A percentile compares a stretch with the other conserved stretches of the same genome.
Conservation (phyloP, 2,888 invertebrate genomes). For the Abscondita cerata region DNA sequence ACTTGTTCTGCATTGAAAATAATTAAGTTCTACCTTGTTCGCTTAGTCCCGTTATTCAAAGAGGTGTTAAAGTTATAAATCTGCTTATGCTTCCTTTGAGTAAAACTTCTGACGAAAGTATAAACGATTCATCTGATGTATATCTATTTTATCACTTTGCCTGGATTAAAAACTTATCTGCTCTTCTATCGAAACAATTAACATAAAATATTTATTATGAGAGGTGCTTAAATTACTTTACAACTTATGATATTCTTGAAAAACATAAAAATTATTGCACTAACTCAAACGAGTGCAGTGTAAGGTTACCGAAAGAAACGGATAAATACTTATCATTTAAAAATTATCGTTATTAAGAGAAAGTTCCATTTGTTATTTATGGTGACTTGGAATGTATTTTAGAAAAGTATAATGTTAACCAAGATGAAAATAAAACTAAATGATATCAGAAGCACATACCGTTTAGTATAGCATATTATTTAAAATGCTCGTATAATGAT, state of each 20-base stretch:
- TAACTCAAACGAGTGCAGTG: neutral
- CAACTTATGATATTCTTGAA: slow-evolving; percentile 2
- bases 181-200: slow-evolving; percentile 22
- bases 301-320: neutral
- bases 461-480: slow-evolving; percentile 28
- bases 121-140: neutral
- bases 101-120: too few species aligned
- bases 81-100: slow-evolving; percentile 1
- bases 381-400: slow-evolving; percentile 33
- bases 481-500: slow-evolving; percentile 28
- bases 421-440: slow-evolving; percentile 6
- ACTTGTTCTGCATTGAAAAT: slow-evolving; percentile 38
- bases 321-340: slow-evolving; percentile 25
- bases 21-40: slow-evolving; percentile 4
- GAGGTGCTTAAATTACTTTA: slow-evolving; percentile 25
- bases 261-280: slow-evolving; percentile 20
- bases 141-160: slow-evolving; percentile 15
- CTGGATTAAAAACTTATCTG: slow-evolving; percentile 33
- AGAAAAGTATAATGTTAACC: neutral
- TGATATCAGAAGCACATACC: slow-evolving; percentile 23
- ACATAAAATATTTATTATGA: slow-evolving; percentile 9
- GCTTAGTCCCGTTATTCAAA: neutral
- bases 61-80: neutral
- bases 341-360: slow-evolving; percentile 19
- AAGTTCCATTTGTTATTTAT: slow-evolving; percentile 34